Evolutionary conservation across 2,888 invertebrate species (phyloP).

Genomic region (Ophion ventricosus): DNA sequence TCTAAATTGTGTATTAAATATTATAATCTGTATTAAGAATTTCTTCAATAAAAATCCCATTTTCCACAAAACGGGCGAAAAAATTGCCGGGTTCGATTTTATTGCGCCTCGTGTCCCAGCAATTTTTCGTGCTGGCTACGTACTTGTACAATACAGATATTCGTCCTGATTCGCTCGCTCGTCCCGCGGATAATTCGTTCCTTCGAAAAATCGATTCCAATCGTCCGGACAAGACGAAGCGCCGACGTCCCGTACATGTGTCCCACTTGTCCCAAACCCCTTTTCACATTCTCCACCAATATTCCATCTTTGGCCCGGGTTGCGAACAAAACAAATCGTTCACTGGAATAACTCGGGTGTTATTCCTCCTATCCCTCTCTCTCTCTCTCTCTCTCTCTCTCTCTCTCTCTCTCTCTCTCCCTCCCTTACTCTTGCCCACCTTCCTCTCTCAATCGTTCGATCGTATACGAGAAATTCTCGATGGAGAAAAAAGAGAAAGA

Average conservation of each 20-base stretch:
- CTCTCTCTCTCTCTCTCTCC: background rate
- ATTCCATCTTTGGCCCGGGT: constrained; percentile 30
- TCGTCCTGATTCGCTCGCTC: constrained; percentile 34
- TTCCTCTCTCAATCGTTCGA: constrained; percentile 29
- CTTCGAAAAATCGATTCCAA: constrained; percentile 57
- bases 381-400: background rate
- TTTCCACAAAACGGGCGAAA: background rate
- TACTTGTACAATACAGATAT: background rate
- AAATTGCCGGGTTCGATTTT: background rate
- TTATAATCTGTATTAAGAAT: too few species aligned
- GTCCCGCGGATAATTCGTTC: constrained; percentile 60
- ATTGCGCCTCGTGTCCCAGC: background rate
- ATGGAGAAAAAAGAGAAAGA: constrained; percentile 33
- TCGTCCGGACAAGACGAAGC: constrained; percentile 45
- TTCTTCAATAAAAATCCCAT: too few species aligned
- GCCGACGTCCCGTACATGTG: constrained; percentile 17
- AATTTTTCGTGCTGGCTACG: background rate
- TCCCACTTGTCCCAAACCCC: constrained; percentile 15
- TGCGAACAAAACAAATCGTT: constrained; percentile 57
- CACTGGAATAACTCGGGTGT: constrained; percentile 61
- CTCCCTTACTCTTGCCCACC: background rate
- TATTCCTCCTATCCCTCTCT: constrained; percentile 21
- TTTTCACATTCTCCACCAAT: background rate
- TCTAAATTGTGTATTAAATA: too few species aligned
- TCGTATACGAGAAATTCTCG: constrained; percentile 44